phyloP scores from a whole-genome alignment of 2,888 invertebrate species.

The Philereme vetulata region DNA sequence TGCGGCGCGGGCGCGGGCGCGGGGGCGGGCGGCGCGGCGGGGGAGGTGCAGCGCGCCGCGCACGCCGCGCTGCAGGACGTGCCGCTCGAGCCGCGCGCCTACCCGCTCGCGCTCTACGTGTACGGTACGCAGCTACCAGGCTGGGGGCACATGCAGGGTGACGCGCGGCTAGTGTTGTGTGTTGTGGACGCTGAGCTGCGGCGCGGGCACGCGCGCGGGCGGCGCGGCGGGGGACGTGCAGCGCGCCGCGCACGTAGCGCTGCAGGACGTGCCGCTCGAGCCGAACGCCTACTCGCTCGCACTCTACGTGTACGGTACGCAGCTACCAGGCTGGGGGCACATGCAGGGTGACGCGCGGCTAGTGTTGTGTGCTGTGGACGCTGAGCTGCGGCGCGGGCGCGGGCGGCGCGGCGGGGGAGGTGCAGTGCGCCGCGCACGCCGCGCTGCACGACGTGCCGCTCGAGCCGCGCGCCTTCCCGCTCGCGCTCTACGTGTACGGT shows the following conservation, averaged over 20 bases:
- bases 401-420: conserved; percentile 32
- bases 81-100: conserved; percentile 43
- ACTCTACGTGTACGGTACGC: neutral
- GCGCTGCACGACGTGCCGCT: conserved; percentile 43
- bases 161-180: neutral
- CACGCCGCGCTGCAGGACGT: conserved; percentile 41
- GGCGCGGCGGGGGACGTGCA: conserved; percentile 8
- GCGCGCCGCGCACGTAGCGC: neutral
- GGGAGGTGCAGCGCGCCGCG: conserved; percentile 42
- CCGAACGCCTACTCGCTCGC: neutral
- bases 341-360: neutral
- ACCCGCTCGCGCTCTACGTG: conserved; percentile 56
- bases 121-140: conserved; percentile 47
- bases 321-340: too few relatives aligned
- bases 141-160: neutral
- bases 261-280: conserved; percentile 1
- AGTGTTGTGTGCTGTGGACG: neutral
- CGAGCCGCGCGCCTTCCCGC: conserved; percentile 50
- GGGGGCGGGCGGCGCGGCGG: conserved; percentile 29
- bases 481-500: conserved; percentile 57
- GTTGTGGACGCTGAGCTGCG: too few relatives aligned
- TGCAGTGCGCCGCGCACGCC: conserved; percentile 42
- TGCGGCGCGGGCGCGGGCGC: conserved; percentile 26
- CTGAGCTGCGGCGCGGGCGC: too few relatives aligned
- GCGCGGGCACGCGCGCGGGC: conserved; percentile 15